phyloP scores from a whole-genome alignment of 2,888 invertebrate species.

The Temnothorax ravouxi region DNA sequence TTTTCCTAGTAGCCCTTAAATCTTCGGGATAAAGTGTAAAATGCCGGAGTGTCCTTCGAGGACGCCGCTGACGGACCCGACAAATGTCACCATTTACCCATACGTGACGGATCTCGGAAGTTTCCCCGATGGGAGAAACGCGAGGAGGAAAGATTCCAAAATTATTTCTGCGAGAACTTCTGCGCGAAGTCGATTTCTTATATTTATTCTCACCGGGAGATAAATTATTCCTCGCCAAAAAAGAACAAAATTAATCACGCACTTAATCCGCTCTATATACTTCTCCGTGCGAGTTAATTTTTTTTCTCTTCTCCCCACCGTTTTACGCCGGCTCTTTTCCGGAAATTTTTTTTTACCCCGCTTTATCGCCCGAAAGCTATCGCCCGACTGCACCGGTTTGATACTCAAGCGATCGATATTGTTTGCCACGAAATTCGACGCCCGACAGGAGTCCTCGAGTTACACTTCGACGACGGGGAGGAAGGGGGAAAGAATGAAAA shows the following conservation, averaged over 20 bases:
- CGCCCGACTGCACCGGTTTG: constrained; percentile 8
- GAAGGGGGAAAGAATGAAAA: constrained; percentile 13
- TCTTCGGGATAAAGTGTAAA: constrained; percentile 33
- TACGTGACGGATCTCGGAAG: constrained; percentile 11
- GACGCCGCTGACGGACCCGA: not conserved
- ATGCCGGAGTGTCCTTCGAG: constrained; percentile 27
- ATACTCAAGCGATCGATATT: constrained; percentile 29
- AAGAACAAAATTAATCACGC: not conserved
- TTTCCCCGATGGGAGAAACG: not conserved
- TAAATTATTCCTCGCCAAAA: not conserved
- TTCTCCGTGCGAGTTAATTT: not conserved
- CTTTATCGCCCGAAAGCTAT: constrained; percentile 5
- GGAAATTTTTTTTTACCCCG: not conserved
- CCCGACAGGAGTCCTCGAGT: constrained; percentile 23
- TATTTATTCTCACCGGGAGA: too few species aligned
- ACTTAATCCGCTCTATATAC: not conserved
- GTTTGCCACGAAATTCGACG: constrained; percentile 14
- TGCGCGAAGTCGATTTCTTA: not conserved
- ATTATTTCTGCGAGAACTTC: not conserved
- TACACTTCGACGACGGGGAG: constrained; percentile 6
- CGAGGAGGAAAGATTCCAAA: not conserved
- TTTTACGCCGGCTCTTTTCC: not conserved
- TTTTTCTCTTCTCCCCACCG: not conserved
- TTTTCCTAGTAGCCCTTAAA: constrained; percentile 25
- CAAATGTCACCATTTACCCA: constrained; percentile 12